Evolutionary conservation across 2,888 invertebrate species (phyloP).

Genomic region (Leucophenga montana): DNA sequence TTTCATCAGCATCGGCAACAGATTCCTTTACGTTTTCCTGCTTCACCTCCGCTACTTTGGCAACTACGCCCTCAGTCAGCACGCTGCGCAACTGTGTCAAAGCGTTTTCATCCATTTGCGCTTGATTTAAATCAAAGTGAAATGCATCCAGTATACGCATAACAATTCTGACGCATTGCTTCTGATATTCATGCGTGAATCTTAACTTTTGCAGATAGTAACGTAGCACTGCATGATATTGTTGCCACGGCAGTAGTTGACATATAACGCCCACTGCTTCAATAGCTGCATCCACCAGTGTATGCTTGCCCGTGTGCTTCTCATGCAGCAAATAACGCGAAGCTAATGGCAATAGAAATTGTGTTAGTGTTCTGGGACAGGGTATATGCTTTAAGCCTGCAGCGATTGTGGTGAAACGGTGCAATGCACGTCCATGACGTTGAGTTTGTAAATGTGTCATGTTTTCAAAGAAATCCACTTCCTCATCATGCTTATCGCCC

Average conservation of each 20-base stretch:
- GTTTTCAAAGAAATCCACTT: conserved; percentile 96
- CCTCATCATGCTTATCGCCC: conserved; percentile 80
- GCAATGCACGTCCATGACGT: conserved; percentile 86
- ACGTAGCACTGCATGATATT: conserved; percentile 87
- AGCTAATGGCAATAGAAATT: conserved; percentile 89
- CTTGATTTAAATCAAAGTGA: conserved; percentile 89
- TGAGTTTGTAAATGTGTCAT: conserved; percentile 90
- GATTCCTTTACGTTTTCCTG: conserved; percentile 70
- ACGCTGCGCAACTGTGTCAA: conserved; percentile 57
- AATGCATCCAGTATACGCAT: conserved; percentile 90
- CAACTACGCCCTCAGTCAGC: conserved; percentile 53
- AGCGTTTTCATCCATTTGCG: conserved; percentile 63
- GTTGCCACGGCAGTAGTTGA: conserved; percentile 88
- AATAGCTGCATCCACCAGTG: conserved; percentile 88
- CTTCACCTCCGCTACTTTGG: conserved; percentile 52
- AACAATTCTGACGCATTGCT: conserved; percentile 84
- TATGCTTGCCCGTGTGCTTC: conserved; percentile 83
- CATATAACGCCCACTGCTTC: conserved; percentile 86
- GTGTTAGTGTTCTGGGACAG: conserved; percentile 82
- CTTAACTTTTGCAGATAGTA: conserved; percentile 86
- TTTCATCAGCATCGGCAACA: conserved; percentile 40
- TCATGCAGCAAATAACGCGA: conserved; percentile 86
- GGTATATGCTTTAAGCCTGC: conserved; percentile 77
- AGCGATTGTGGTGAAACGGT: conserved; percentile 81
- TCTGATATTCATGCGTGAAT: conserved; percentile 83